These are phyloP conservation scores for Stictonetta naevosa DNA, from an alignment of 2,113 vertebrate species.

Conservation along the genomic window DNA sequence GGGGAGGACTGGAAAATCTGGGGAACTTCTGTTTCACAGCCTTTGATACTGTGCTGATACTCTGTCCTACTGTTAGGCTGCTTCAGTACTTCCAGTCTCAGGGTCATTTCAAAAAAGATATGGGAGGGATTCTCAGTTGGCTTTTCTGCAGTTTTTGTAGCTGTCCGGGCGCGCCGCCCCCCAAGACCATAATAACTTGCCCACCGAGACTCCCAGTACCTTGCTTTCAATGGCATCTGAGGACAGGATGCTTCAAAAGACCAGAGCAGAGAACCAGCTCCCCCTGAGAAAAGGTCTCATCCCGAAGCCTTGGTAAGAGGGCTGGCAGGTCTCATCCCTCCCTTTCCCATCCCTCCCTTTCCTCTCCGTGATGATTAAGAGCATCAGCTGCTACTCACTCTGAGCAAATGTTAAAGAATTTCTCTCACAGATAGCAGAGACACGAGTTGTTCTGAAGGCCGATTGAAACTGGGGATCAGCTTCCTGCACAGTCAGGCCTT, in stretches of 20 bases:
- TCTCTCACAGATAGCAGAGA: not conserved
- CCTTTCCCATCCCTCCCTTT: not conserved
- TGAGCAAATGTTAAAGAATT: slow-evolving; percentile 32
- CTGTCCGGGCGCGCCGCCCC: no score
- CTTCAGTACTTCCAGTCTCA: slow-evolving; percentile 15
- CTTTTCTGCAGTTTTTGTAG: not conserved
- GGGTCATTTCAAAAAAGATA: slow-evolving; percentile 7
- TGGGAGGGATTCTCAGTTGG: not conserved
- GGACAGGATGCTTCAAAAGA: not conserved
- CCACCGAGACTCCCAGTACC: not conserved
- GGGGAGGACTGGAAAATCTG: slow-evolving; percentile 56
- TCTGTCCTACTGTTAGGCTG: not conserved
- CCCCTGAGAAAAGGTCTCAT: not conserved
- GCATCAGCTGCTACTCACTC: not conserved
- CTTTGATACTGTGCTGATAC: slow-evolving; percentile 45
- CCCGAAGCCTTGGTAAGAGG: not conserved
- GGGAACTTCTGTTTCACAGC: slow-evolving; percentile 44
- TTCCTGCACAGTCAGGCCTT: slow-evolving; percentile 11
- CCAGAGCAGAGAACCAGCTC: not conserved
- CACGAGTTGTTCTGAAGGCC: not conserved
- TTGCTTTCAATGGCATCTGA: slow-evolving; percentile 1
- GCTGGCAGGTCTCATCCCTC: not conserved
- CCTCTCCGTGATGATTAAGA: slow-evolving; percentile 4
- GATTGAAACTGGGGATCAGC: not conserved
- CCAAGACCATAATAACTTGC: not conserved